Evolutionary conservation across 1,140 invertebrate species (phyloP), one percentile per base, ranked within the genome.

Genomic region (Cephus cinctus): DNA sequence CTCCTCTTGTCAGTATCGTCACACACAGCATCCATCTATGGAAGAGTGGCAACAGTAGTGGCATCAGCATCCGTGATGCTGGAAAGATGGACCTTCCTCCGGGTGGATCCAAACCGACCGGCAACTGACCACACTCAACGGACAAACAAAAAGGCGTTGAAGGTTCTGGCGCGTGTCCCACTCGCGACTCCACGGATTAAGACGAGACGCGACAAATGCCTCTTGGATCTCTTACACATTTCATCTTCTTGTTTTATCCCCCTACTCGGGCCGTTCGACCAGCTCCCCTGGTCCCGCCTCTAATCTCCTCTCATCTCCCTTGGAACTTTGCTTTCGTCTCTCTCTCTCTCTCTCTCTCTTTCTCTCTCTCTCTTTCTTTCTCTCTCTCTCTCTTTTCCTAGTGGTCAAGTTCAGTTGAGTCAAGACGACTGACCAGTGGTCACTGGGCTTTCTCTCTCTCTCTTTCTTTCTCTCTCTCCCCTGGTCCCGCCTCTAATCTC

Each of bases 121-220:
- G 19, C 15, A 48, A 59, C 51, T 57, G 63, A 63, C 55, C 63
- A 59, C 47, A 48, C 52, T 55, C 60, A 56, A 61, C 36, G 18
- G 35, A 35, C 21, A 36, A 43, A 31, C 39, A 11, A 46, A 46
- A 36, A 50, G 45, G 38, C 53, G 42, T 44, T 35, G 45, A 52
- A 42, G 45, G 48, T 9, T 20, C 21, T 14, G 40, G 49, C 44
- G 52, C 56, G 51, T 57, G 54, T 57, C 27, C 30, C 41, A 36
- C 50, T 20, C 43, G 56, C 52, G 52, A 50, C 58, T 67, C 57
- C 57, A 42, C 49, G 60, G 56, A 65, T 67, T 65, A 61, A 65
- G 58, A 63, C 12, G 20, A 14, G 14, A 8, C 34, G 43, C 43
- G 32, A 38, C n/a, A 46, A 46, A 46, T 36, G 43, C 34, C 43